Evolutionary conservation across 1,140 invertebrate genomes (phyloP).

Genomic region (Platorchestia sp.): DNA sequence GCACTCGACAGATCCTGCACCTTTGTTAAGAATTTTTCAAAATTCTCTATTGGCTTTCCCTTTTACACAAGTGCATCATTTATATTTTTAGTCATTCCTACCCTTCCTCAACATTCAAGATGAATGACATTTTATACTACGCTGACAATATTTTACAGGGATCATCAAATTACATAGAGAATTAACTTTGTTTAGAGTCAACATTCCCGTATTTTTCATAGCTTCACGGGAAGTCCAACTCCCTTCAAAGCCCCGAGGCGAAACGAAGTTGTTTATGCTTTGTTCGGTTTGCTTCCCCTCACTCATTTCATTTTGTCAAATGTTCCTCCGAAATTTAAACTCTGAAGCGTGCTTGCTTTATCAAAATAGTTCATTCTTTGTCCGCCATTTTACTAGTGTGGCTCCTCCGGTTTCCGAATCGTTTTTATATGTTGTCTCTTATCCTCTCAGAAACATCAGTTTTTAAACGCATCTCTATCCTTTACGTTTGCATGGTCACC

Average conservation of each 20-base stretch:
- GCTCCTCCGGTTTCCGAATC: too few relatives aligned
- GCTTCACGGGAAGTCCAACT: not conserved
- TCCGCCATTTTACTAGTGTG: not conserved
- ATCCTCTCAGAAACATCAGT: not conserved
- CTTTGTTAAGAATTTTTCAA: too few relatives aligned
- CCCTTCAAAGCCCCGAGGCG: not conserved
- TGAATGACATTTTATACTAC: not conserved
- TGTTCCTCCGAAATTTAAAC: not conserved
- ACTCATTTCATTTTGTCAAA: not conserved
- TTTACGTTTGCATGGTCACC: not conserved
- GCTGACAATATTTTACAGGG: not conserved
- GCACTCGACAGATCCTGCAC: too few relatives aligned
- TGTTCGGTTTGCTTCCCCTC: not conserved
- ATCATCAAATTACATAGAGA: not conserved
- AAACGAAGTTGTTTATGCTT: not conserved
- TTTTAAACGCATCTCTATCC: not conserved
- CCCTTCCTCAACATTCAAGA: not conserved
- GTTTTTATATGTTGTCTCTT: not conserved
- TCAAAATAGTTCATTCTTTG: not conserved
- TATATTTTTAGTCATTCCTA: not conserved
- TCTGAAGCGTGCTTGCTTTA: not conserved
- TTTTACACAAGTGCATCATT: too few relatives aligned
- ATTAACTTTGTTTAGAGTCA: not conserved
- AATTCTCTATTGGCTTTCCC: too few relatives aligned
- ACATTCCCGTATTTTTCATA: not conserved